Base-by-base conservation (phyloP, 1,140 invertebrate genomes). In the Helicoverpa armigera region DNA sequence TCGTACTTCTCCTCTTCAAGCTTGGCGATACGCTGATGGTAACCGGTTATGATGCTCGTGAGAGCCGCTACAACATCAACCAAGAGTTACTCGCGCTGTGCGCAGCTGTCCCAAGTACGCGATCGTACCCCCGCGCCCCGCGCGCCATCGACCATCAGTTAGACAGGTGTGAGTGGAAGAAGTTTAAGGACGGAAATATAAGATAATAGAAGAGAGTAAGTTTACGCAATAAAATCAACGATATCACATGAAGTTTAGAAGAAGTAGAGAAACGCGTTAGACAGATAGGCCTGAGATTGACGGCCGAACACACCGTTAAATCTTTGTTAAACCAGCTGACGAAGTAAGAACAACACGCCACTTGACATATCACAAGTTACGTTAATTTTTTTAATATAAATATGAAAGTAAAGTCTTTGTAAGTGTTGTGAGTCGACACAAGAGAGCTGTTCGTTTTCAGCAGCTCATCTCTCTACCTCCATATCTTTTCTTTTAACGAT, bases 1-100 rank as follows among this genome's bases (percentile, higher is more conserved):
- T 99, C 99, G 96, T 98, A 99, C 96, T 99, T 99, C 96, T 97
- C 96, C 95, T 98, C 97, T 96, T 99, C 98, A 94, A 99, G 97
- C 89, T 96, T 96, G 92, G 95, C 95, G 95, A 99, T 97, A 95
- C 97, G 97, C 93, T 97, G 97, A 96, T 99, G 97, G 96, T 99
- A 98, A 94, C 96, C 96, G 94, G 96, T 96, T 96, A 97, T 97
- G 96, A 98, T 96, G 95, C 97, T 97, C 96, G 98, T 98, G 94
- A 99, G 96, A 95, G 95, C 96, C 90, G 96, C 97, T 97, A 97
- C 92, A 96, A 96, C 95, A 96, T 94, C 91, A 95, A 95, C 87
- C 82, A 92, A 89, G 81, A 86, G 86, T 94, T 95, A 95, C 90
- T 90, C 84, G 85, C 89, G 89, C 56, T 75, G 73, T 65, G 31